Percentiles rank a stretch among this genome's conserved stretches.
These are phyloP conservation scores for Bostrychus sinensis DNA, from an alignment of 2,113 vertebrate genomes.

Conservation along the genomic window DNA sequence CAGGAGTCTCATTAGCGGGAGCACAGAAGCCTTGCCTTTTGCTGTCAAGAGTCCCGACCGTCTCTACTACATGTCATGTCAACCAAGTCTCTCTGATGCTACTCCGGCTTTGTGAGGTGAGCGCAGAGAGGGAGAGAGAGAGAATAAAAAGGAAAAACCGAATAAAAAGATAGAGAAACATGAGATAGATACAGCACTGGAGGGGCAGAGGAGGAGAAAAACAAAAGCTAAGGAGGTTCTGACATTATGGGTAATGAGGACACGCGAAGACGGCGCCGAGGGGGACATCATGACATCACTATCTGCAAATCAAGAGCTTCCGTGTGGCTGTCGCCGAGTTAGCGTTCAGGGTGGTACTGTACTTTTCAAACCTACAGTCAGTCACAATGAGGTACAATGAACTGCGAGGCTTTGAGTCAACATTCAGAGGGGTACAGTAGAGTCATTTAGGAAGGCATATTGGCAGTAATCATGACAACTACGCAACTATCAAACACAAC, in stretches of 20 bases:
- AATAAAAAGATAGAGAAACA: slow-evolving; percentile 42
- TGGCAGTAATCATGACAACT: too few relatives aligned
- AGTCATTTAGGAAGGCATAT: background rate
- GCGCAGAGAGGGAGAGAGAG: slow-evolving; percentile 25
- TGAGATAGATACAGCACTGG: slow-evolving; percentile 29
- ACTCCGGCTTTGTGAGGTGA: slow-evolving; percentile 70
- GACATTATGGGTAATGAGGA: slow-evolving; percentile 79
- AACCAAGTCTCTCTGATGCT: slow-evolving; percentile 67
- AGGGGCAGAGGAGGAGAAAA: slow-evolving; percentile 20
- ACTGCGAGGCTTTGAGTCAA: background rate
- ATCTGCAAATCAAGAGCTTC: slow-evolving; percentile 65
- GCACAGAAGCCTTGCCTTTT: slow-evolving; percentile 66
- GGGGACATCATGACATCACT: slow-evolving; percentile 77
- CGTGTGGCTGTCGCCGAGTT: slow-evolving; percentile 51
- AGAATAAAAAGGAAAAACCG: slow-evolving; percentile 36
- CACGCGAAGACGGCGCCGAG: slow-evolving; percentile 66
- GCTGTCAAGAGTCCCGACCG: slow-evolving; percentile 67
- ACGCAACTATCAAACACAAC: too few relatives aligned
- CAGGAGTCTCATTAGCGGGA: slow-evolving; percentile 77
- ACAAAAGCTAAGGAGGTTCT: slow-evolving; percentile 74
- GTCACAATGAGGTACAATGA: slow-evolving; percentile 18
- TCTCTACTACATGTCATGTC: slow-evolving; percentile 77
- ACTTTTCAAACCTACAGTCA: slow-evolving; percentile 41
- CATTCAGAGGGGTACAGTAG: background rate
- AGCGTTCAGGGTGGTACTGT: slow-evolving; percentile 40